Evolutionary conservation across 2,797 vertebrate genomes (phyloP), one percentile per base, ranked within the genome.

Genomic region (Melanotaenia trifasciata): DNA sequence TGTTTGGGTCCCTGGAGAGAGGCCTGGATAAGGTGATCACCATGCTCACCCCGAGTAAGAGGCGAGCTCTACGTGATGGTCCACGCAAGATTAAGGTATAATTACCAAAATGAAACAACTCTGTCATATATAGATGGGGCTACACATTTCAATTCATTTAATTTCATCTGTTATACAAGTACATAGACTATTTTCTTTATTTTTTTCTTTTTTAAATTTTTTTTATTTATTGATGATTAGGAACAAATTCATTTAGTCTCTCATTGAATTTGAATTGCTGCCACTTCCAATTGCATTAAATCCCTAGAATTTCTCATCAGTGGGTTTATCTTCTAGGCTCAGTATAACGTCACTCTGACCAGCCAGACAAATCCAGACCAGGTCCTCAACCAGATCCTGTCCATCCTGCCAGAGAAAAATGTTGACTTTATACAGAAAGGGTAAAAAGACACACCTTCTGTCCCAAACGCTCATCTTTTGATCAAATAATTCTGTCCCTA

Each of bases 1-100:
- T 99, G 81, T 97, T 99, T 43, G 96, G 96, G 22, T 98, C 96
- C 70, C 87, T 99, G 76, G 97, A 99, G 91, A 95, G 95, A 83
- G 96, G 98, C n/a, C 86, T 99, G 74, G 98, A 99, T 91, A 99
- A 97, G 89, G 90, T 99, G 66, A 97, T 98, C 87, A 98, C 96
- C 12, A 96, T 96, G 96, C 95, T 99, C 33, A 98, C 97, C 0
- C 96, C 98, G 54, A 96, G 87, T 85, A 99, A 97, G 92, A 96
- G 79, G 86, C 96, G 94, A 81, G 93, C 76, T 11, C 90, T 75
- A 59, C 95, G 91, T 32, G 96, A 95, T 0, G 89, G 89, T 8
- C 97, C 97, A 0, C 95, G 96, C 64, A 97, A 92, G 87, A 93
- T 96, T 69, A 96, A 97, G 96, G 98, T 98, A 89, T 33, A 14